Evolutionary conservation across 1,140 invertebrate species (phyloP).

Genomic region (Sarcophaga peregrina): DNA sequence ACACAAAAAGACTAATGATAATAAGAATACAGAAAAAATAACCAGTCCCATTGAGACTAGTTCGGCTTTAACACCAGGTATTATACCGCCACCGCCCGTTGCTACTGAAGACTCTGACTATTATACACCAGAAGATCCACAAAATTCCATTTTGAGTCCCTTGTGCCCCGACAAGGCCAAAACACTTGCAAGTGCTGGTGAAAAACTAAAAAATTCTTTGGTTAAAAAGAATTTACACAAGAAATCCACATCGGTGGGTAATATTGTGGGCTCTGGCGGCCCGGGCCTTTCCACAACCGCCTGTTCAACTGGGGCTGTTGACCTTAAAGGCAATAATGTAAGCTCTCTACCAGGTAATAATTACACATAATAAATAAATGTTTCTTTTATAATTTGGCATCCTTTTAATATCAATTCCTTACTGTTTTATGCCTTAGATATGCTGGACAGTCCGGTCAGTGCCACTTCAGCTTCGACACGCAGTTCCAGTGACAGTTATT

Average conservation of each 20-base stretch:
- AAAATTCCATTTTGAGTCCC: slow-evolving; percentile 72
- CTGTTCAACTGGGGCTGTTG: slow-evolving; percentile 48
- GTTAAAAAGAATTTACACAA: slow-evolving; percentile 60
- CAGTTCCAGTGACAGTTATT: slow-evolving; percentile 80
- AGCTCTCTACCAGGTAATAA: slow-evolving; percentile 61
- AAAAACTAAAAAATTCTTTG: slow-evolving; percentile 48
- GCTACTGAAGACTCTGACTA: slow-evolving; percentile 76
- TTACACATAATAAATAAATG: background rate
- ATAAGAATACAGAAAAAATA: background rate
- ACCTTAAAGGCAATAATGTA: slow-evolving; percentile 50
- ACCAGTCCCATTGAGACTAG: background rate
- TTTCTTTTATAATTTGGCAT: background rate
- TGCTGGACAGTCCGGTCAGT: slow-evolving; percentile 74
- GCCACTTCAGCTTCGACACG: slow-evolving; percentile 72
- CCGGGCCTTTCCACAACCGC: slow-evolving; percentile 48
- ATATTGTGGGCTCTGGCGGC: slow-evolving; percentile 55
- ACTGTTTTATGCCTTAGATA: slow-evolving; percentile 48
- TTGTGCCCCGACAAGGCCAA: slow-evolving; percentile 60
- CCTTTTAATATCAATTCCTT: slow-evolving; percentile 27
- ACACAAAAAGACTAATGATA: slow-evolving; percentile 15
- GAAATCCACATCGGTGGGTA: slow-evolving; percentile 63
- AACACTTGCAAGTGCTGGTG: slow-evolving; percentile 54
- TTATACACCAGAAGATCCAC: slow-evolving; percentile 78
- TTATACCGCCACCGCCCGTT: slow-evolving; percentile 26
- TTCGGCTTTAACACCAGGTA: background rate